These are phyloP conservation scores for Torymus tubicola DNA, from an alignment of 2,888 invertebrate species.

Conservation along the genomic window DNA sequence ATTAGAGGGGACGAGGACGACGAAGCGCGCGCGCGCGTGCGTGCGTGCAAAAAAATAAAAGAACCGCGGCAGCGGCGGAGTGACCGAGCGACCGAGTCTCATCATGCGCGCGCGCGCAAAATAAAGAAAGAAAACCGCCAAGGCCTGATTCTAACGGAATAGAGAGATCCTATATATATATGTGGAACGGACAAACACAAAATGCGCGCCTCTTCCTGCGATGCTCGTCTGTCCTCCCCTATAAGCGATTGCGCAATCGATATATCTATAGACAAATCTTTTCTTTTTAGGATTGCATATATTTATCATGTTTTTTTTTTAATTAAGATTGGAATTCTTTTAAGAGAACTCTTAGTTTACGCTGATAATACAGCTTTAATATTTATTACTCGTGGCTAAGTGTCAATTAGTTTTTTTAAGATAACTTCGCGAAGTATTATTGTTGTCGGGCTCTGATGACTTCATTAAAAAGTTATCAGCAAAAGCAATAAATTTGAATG, in stretches of 20 bases:
- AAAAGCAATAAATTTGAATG: no score
- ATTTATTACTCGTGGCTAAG: no score
- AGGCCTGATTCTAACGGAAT: constrained; percentile 33
- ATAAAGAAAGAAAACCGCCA: background rate
- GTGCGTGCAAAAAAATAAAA: constrained; percentile 1
- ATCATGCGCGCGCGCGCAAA: background rate
- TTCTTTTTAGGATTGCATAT: no score
- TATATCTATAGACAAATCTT: background rate
- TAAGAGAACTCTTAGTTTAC: no score
- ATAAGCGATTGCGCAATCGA: constrained; percentile 20
- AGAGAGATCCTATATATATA: background rate
- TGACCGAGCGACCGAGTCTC: constrained; percentile 54
- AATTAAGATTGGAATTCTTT: no score
- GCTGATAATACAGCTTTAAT: no score
- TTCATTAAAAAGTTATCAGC: no score
- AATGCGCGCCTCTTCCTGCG: constrained; percentile 6
- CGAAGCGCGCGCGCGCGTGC: background rate
- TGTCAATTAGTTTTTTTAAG: no score
- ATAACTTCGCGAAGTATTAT: no score
- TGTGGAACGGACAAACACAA: background rate
- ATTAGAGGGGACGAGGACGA: background rate
- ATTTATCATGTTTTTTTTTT: no score
- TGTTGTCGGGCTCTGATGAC: no score
- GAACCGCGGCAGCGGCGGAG: background rate
- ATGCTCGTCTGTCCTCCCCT: background rate